A percentile compares a stretch with the other conserved stretches of the same genome.
These are phyloP conservation scores for Globia sparganii DNA, from an alignment of 2,888 invertebrate species.

Conservation along the genomic window DNA sequence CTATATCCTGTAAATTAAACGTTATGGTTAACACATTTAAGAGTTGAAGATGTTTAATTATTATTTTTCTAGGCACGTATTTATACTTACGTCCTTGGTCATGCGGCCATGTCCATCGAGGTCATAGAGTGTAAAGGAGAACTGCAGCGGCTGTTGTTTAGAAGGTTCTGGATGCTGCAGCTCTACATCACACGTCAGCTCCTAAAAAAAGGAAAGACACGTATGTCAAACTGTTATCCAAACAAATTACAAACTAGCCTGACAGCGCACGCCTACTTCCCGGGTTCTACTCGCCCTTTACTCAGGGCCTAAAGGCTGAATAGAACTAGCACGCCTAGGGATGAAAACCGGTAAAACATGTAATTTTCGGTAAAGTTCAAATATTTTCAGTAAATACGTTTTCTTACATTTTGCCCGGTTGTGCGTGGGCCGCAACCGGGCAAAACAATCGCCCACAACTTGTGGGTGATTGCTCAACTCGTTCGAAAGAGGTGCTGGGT, in stretches of 20 bases:
- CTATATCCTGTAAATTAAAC: constrained; percentile 92
- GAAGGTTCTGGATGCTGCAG: constrained; percentile 95
- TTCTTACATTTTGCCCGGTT: neutral
- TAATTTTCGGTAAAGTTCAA: neutral
- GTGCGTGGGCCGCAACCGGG: too few species aligned
- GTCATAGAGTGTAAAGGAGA: constrained; percentile 97
- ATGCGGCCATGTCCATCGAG: constrained; percentile 97
- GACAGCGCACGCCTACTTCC: neutral
- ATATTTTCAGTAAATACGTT: neutral
- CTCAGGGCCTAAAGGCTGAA: too few species aligned
- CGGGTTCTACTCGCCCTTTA: neutral
- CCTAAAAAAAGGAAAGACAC: constrained; percentile 87
- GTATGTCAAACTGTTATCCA: neutral
- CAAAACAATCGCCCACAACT: neutral
- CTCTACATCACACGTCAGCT: constrained; percentile 97
- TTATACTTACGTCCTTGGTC: constrained; percentile 95
- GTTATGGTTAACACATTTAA: constrained; percentile 11
- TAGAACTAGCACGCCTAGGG: neutral
- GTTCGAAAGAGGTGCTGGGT: neutral
- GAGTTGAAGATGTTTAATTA: neutral
- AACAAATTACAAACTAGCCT: neutral
- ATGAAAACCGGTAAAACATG: neutral
- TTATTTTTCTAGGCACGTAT: neutral
- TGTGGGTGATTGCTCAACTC: neutral
- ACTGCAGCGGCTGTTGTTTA: constrained; percentile 92